Evolutionary conservation across 2,113 vertebrate genomes (phyloP).

Genomic region (Labrus mixtus): DNA sequence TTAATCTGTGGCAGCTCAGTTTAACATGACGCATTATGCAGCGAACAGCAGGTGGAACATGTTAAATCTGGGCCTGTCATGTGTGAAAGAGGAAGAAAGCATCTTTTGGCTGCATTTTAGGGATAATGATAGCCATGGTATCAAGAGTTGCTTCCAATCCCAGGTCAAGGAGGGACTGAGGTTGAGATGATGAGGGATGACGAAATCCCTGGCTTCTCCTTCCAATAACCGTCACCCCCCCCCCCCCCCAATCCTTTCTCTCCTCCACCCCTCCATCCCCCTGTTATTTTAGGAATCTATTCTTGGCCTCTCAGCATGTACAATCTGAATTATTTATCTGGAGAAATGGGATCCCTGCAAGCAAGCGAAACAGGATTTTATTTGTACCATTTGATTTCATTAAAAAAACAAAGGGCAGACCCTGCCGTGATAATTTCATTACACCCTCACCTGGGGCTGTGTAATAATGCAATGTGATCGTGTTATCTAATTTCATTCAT

Average conservation of each 20-base stretch:
- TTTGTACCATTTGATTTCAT: conserved; percentile 70
- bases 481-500: conserved; percentile 3
- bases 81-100: conserved; percentile 24
- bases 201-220: conserved; percentile 53
- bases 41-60: conserved; percentile 41
- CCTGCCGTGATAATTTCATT: conserved; percentile 35
- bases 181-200: conserved; percentile 41
- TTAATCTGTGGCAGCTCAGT: conserved; percentile 57
- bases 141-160: conserved; percentile 35
- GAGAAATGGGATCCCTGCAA: conserved; percentile 74
- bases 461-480: not conserved
- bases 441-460: not conserved
- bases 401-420: conserved; percentile 68
- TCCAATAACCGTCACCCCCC: conserved; percentile 33
- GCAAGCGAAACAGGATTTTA: conserved; percentile 63
- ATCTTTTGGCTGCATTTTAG: conserved; percentile 32
- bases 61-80: conserved; percentile 51
- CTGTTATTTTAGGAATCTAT: conserved; percentile 79
- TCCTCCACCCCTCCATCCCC: conserved; percentile 39
- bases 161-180: conserved; percentile 56
- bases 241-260: conserved; percentile 4
- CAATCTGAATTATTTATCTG: conserved; percentile 79
- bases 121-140: conserved; percentile 49
- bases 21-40: conserved; percentile 43
- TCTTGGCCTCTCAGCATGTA: conserved; percentile 69